Evolutionary conservation across 2,797 vertebrate genomes (phyloP), one percentile per base, ranked within the genome.

Genomic region (Nasua narica): DNA sequence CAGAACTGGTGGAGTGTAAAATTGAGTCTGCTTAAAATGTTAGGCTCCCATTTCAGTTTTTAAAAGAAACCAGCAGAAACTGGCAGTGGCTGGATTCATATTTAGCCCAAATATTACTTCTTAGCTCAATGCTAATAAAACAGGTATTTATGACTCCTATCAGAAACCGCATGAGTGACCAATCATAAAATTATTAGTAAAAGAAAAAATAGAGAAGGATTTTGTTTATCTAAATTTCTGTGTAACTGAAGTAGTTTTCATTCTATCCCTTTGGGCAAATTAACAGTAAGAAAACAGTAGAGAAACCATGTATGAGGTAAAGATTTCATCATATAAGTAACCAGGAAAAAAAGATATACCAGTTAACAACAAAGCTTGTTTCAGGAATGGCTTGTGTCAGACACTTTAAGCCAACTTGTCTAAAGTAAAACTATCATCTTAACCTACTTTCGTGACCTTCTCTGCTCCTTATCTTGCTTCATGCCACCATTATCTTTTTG

Each of bases 1-100:
- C n/a, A 87, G 88, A 86, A 40, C 29, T 78, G 40, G 40, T 97
- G 54, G 76, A 87, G 76, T 93, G n/a, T 88, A 96, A 97, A 97
- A 97, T 95, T 94, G 92, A 92, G 78, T 91, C 35, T 76, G 48
- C 72, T 72, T 93, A 25, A 95, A 92, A 43, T 29, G 35, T 52
- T 77, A 40, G 52, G 6, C 56, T 95, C 40, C 67, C 18, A 62
- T 89, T 94, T 94, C 54, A 32, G 32, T 35, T 25, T 70, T 69
- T 84, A 90, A 79, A 78, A 16, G 19, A 92, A 92, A 43, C 43
- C 5, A 58, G 35, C 37, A 81, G 40, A 92, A 83, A 65, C 2
- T 0, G 37, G 25, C n/a, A 77, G 11, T 32, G 62, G 35, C n/a
- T 32, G 0, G 46, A 50, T 9, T 87, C 15, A 48, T 35, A 46